phyloP scores from a whole-genome alignment of 2,888 invertebrate genomes.

The Hydropsyche betteni region DNA sequence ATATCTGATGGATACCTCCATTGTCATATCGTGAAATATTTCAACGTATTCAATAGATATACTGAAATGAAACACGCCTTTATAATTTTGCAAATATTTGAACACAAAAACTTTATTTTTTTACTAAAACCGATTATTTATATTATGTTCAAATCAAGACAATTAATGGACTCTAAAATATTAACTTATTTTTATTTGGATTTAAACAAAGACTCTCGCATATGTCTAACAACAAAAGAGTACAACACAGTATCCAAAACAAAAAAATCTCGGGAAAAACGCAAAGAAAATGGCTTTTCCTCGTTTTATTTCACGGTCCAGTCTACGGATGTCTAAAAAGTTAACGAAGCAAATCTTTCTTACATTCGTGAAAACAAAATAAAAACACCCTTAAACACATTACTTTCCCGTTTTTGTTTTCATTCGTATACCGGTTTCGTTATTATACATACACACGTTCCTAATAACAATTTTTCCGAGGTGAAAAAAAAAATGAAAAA shows the following conservation, averaged over 20 bases:
- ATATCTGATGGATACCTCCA: neutral
- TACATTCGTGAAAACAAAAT: conserved; percentile 38
- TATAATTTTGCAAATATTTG: conserved; percentile 3
- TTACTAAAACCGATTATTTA: neutral
- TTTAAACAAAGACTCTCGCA: neutral
- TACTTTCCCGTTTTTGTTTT: conserved; percentile 7
- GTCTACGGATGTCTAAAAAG: conserved; percentile 41
- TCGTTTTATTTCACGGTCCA: conserved; percentile 44
- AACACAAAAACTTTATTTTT: neutral
- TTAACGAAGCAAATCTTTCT: conserved; percentile 44
- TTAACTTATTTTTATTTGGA: neutral
- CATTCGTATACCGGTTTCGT: neutral
- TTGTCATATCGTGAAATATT: neutral
- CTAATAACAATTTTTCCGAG: neutral
- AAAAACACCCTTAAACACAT: conserved; percentile 26
- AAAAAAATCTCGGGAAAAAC: conserved; percentile 15
- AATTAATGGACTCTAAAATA: no score
- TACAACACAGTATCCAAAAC: conserved; percentile 9
- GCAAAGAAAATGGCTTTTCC: conserved; percentile 40
- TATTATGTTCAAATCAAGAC: no score
- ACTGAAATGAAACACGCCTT: neutral
- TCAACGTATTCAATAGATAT: conserved; percentile 3
- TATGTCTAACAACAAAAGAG: conserved; percentile 2
- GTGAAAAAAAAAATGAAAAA: neutral
- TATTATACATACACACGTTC: neutral